Evolutionary conservation across 1,140 invertebrate species (phyloP), one percentile per base, ranked within the genome.

Genomic region (Aethina tumida): DNA sequence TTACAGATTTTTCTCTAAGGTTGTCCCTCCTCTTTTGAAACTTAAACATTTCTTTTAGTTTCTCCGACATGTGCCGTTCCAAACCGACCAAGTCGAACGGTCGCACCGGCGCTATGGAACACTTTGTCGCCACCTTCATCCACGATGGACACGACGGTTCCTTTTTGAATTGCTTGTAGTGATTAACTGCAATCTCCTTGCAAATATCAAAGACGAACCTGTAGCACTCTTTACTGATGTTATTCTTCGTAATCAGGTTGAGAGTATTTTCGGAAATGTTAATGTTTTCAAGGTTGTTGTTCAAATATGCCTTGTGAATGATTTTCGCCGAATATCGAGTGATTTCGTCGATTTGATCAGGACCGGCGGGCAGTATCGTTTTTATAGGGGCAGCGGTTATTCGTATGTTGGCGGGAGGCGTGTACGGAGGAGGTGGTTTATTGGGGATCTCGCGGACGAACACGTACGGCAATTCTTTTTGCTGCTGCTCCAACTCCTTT

Each of bases 361-460:
- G 50, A 7, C 62, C 64, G 0, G 59, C 56, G 2, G 70, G 70
- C 8, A 70, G 55, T 4, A 70, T 60, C 0, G 41, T 43, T 6
- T 56, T 55, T 16, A 58, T 20, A 10, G 55, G 10, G 53, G 45
- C 9, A 57, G 59, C 17, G 48, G 52, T 8, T 54, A 60, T 13
- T 61, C 55, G 7, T 10, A 32, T 15, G 36, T 33, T 41, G 1
- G 50, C 60, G 1, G 71, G 75, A 10, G 72, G 78, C 5, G 71
- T 77, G 43, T 82, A 83, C 0, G 79, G 79, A 0, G 79, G 79
- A 5, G 79, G 79, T 6, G 78, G 77, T 54, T 82, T 81, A 45
- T 77, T 75, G n/a, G 77, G 76, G 37, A 80, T 78, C 55, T 77
- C 73, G 20, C 75, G 58, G 7, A 78, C 63, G 38, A 72, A 77